These are phyloP conservation scores for Toxostoma redivivum DNA, from an alignment of 2,113 vertebrate genomes.

Conservation along the genomic window DNA sequence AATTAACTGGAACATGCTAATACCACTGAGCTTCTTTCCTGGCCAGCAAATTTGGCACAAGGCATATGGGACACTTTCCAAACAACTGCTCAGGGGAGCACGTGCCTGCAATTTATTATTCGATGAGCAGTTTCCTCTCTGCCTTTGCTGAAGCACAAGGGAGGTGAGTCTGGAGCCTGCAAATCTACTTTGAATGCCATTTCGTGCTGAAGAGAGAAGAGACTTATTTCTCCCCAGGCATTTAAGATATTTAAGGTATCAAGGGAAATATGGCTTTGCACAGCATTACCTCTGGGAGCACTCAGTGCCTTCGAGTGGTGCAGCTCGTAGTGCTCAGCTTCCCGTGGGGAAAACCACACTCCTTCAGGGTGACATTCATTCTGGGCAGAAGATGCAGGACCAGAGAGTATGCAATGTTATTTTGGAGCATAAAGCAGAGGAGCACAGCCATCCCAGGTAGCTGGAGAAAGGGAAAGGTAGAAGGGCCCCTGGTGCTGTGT, in stretches of 20 bases:
- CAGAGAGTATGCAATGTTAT: not conserved
- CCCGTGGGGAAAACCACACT: not conserved
- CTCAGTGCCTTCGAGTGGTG: not conserved
- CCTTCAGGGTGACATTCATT: not conserved
- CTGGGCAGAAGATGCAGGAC: not conserved
- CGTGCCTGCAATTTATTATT: constrained; percentile 45
- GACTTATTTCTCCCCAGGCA: not conserved
- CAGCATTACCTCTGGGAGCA: not conserved
- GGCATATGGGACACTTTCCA: constrained; percentile 20
- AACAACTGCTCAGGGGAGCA: not conserved
- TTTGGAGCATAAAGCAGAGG: not conserved
- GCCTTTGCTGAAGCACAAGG: not conserved
- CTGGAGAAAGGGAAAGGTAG: not conserved
- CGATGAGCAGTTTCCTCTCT: not conserved
- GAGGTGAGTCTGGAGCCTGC: not conserved
- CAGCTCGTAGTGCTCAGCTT: not conserved
- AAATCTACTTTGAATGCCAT: not conserved
- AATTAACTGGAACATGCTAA: constrained; percentile 57
- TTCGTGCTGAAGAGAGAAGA: not conserved
- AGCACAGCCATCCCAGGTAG: not conserved
- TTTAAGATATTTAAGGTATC: not conserved
- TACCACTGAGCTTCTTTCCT: constrained; percentile 46
- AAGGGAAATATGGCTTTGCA: not conserved
- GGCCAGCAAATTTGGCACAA: constrained; percentile 39
- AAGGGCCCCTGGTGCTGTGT: not conserved